phyloP scores from a whole-genome alignment of 2,113 vertebrate species.

The Sebastes schlegelii region DNA sequence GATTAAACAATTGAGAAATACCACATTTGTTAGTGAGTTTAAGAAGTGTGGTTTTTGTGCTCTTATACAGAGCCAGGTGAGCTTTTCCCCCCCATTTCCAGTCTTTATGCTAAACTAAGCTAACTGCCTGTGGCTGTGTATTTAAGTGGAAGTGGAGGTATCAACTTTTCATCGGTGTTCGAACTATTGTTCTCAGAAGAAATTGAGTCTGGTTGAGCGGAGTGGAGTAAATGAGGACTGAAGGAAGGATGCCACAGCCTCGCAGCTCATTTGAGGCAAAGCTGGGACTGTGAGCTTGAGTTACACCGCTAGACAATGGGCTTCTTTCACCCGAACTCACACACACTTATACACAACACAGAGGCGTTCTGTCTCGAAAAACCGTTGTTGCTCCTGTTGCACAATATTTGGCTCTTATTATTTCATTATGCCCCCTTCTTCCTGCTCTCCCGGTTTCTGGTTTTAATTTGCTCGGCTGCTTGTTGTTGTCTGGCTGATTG shows the following conservation, averaged over 20 bases:
- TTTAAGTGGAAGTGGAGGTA: not conserved
- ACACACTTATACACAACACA: conserved; percentile 46
- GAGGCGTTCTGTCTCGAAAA: conserved; percentile 55
- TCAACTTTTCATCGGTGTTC: conserved; percentile 3
- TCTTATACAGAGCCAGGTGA: not conserved
- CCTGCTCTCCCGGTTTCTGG: conserved; percentile 40
- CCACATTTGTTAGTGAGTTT: not conserved
- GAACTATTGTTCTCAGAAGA: not conserved
- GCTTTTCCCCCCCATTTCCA: not conserved
- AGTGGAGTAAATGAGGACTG: conserved; percentile 12
- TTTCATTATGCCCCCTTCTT: conserved; percentile 64
- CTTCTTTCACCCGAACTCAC: conserved; percentile 67
- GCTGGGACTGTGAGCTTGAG: conserved; percentile 61
- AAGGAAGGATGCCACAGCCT: conserved; percentile 42
- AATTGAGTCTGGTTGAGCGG: not conserved
- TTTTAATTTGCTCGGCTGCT: conserved; percentile 55
- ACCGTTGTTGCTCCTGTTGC: conserved; percentile 70
- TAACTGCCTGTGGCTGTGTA: not conserved
- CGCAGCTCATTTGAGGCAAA: conserved; percentile 48
- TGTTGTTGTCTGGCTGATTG: conserved; percentile 57
- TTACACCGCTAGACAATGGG: conserved; percentile 75
- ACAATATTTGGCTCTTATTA: conserved; percentile 75
- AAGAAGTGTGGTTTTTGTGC: not conserved
- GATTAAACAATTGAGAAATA: not conserved
- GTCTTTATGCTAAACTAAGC: conserved; percentile 1